Conservation (phyloP, 37 sponge, comb jelly and placozoan genomes). For the Diacarnus erythraeanus region DNA sequence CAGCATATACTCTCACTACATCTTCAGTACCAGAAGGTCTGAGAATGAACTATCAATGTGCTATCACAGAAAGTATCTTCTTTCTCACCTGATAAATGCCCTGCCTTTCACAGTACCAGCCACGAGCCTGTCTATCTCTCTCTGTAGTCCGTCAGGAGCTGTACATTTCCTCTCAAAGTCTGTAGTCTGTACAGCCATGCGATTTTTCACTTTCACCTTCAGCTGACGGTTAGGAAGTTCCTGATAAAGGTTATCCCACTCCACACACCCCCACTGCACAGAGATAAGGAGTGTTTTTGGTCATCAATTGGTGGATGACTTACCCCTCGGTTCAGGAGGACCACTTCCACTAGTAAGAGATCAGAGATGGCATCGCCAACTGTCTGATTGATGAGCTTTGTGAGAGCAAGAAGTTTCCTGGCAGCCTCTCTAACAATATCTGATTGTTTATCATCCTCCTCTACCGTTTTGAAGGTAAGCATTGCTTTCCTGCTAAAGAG, state of each 20-base stretch:
- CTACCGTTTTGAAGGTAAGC: slow-evolving; percentile 32
- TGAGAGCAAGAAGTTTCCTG: slow-evolving; percentile 37
- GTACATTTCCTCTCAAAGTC: slow-evolving; percentile 73
- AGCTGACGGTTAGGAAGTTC: slow-evolving; percentile 88
- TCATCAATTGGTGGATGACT: not conserved
- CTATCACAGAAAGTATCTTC: not conserved
- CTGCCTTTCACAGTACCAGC: slow-evolving; percentile 32
- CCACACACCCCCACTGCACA: slow-evolving; percentile 59
- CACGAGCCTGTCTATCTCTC: slow-evolving; percentile 72
- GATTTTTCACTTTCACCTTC: slow-evolving; percentile 83
- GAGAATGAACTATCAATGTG: not conserved
- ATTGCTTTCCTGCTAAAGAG: slow-evolving; percentile 81
- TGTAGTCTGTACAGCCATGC: slow-evolving; percentile 74
- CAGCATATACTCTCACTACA: slow-evolving; percentile 95
- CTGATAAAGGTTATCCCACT: slow-evolving; percentile 75
- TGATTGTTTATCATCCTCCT: slow-evolving; percentile 26
- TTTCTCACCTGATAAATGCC: slow-evolving; percentile 82
- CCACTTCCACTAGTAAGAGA: slow-evolving; percentile 80
- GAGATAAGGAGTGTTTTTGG: not conserved
- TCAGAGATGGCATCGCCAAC: slow-evolving; percentile 94
- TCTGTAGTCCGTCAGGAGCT: slow-evolving; percentile 79
- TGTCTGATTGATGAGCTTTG: slow-evolving; percentile 82
- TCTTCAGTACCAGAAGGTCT: slow-evolving; percentile 98
- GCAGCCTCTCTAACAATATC: slow-evolving; percentile 30
- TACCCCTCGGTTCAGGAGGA: slow-evolving; percentile 64